Conservation (phyloP, 2,113 vertebrate genomes). For the Dicrurus megarhynchus region DNA sequence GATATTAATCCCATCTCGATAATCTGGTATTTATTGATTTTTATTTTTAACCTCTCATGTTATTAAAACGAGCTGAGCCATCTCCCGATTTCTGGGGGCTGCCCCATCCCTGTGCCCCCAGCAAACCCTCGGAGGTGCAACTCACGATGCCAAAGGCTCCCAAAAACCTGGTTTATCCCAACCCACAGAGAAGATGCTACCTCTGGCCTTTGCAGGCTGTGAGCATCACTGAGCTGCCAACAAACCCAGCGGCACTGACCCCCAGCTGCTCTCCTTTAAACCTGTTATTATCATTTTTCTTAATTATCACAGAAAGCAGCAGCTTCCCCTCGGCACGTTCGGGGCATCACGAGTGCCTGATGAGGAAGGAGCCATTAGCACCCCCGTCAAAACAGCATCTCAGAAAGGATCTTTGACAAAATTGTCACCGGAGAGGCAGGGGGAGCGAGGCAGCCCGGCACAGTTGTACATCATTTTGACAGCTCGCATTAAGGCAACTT, state of each 20-base stretch:
- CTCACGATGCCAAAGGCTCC: accelerated
- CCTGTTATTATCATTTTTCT: not conserved
- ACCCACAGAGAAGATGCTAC: accelerated
- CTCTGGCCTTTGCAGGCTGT: not conserved
- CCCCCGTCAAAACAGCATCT: slow-evolving; percentile 66
- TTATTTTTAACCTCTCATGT: slow-evolving; percentile 68
- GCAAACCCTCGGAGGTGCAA: accelerated
- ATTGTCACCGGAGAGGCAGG: slow-evolving; percentile 66
- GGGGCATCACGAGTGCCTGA: not conserved
- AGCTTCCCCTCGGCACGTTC: not conserved
- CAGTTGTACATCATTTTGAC: slow-evolving; percentile 70
- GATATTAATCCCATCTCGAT: slow-evolving; percentile 69
- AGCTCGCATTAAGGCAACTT: slow-evolving; percentile 60
- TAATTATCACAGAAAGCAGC: not conserved
- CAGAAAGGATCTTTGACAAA: slow-evolving; percentile 71
- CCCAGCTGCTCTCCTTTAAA: not conserved
- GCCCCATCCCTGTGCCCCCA: not conserved
- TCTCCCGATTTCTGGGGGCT: not conserved
- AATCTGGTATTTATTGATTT: slow-evolving; percentile 66
- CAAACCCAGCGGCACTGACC: not conserved
- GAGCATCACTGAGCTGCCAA: not conserved
- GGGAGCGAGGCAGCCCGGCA: slow-evolving; percentile 53
- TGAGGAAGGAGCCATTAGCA: slow-evolving; percentile 59
- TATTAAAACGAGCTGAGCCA: not conserved
- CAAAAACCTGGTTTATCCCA: not conserved